Conservation (phyloP, 2,113 vertebrate genomes). For the Barnardius zonarius region DNA sequence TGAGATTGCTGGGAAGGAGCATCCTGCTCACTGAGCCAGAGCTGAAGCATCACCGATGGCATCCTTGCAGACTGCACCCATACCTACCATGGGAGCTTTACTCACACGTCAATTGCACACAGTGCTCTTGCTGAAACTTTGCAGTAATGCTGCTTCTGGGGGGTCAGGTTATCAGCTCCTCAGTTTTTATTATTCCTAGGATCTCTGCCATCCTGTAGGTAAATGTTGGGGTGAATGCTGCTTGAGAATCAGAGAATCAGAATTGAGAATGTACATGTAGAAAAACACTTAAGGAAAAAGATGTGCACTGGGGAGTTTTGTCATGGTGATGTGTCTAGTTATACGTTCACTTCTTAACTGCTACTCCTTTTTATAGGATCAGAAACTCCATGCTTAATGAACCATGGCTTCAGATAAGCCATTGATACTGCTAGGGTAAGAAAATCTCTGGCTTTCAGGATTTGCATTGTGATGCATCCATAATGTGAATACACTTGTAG, state of each 20-base stretch:
- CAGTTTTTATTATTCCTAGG: background rate
- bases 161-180: background rate
- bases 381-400: background rate
- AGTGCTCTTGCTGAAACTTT: background rate
- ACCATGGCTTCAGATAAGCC: background rate
- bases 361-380: background rate
- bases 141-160: background rate
- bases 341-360: background rate
- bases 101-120: background rate
- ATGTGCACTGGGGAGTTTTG: background rate
- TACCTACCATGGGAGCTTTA: background rate
- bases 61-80: background rate
- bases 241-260: background rate
- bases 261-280: background rate
- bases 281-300: background rate
- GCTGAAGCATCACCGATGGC: background rate
- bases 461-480: background rate
- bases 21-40: background rate
- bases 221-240: background rate
- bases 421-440: background rate
- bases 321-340: background rate
- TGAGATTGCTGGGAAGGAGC: background rate
- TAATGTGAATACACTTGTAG: background rate
- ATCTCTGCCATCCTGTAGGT: background rate
- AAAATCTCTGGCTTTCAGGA: background rate